phyloP scores from a whole-genome alignment of 2,888 invertebrate species.

The Drosophila acutilabella region DNA sequence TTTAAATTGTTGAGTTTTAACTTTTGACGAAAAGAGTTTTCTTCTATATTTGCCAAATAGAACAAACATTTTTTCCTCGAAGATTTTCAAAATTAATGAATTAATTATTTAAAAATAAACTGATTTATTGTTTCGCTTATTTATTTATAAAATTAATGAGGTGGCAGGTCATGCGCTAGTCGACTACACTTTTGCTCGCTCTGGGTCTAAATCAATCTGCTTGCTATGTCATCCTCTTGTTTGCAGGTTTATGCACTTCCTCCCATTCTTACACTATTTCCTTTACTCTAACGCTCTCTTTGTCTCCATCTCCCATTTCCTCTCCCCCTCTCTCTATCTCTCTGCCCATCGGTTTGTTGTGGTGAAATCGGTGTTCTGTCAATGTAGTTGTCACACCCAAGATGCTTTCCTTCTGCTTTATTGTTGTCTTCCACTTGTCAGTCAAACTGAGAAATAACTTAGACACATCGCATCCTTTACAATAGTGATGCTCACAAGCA shows the following conservation, averaged over 20 bases:
- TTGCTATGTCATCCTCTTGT: slow-evolving; percentile 13
- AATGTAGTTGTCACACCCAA: slow-evolving; percentile 54
- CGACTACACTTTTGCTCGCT: too few species aligned
- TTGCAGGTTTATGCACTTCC: slow-evolving; percentile 29
- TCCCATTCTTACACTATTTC: not conserved
- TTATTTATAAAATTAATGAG: too few species aligned
- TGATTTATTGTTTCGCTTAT: too few species aligned
- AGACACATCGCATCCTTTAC: slow-evolving; percentile 4
- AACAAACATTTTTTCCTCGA: too few species aligned
- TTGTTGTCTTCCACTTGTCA: slow-evolving; percentile 34
- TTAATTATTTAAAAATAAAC: too few species aligned
- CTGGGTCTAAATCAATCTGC: not conserved
- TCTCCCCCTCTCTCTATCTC: not conserved
- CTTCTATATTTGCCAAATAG: too few species aligned
- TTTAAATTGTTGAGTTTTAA: too few species aligned
- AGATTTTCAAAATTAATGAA: too few species aligned
- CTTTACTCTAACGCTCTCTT: too few species aligned
- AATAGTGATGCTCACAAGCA: slow-evolving; percentile 2
- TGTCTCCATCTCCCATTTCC: not conserved
- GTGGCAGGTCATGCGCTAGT: not conserved
- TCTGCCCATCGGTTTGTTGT: not conserved
- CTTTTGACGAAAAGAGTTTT: too few species aligned
- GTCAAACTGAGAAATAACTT: slow-evolving; percentile 23
- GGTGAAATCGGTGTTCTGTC: slow-evolving; percentile 56
- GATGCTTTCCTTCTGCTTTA: slow-evolving; percentile 30